Conservation (phyloP, 2,888 invertebrate genomes). For the Monopis laevigella region DNA sequence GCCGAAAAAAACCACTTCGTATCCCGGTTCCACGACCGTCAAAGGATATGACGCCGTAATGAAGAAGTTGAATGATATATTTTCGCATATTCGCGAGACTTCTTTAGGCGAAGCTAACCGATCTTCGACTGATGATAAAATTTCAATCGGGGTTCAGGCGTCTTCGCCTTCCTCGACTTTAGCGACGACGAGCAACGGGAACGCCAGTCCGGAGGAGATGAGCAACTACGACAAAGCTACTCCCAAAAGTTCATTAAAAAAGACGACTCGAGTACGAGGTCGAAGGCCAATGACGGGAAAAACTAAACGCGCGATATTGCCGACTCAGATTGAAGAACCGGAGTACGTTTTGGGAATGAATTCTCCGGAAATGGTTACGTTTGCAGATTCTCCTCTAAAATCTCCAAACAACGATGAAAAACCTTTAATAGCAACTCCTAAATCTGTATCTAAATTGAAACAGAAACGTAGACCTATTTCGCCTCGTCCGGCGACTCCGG, state of each 20-base stretch:
- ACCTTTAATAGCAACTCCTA: constrained; percentile 45
- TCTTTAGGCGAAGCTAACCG: constrained; percentile 38
- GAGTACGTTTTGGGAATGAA: constrained; percentile 55
- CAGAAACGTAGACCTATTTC: constrained; percentile 50
- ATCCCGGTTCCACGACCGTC: constrained; percentile 41
- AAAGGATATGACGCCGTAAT: constrained; percentile 52
- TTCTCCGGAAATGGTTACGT: constrained; percentile 58
- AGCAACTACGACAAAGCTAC: constrained; percentile 51
- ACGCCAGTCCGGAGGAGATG: constrained; percentile 51
- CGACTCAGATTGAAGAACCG: constrained; percentile 51
- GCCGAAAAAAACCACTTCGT: constrained; percentile 47
- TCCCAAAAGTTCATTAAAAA: constrained; percentile 63
- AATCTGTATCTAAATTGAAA: constrained; percentile 51
- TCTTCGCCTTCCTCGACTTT: constrained; percentile 33
- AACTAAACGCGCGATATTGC: constrained; percentile 50
- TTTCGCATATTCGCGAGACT: constrained; percentile 43
- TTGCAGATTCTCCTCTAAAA: constrained; percentile 42
- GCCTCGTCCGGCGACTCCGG: constrained; percentile 52
- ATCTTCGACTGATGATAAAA: constrained; percentile 43
- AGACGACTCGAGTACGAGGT: constrained; percentile 49
- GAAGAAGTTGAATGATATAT: constrained; percentile 54
- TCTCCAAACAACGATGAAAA: constrained; percentile 48
- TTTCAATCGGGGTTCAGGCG: constrained; percentile 51
- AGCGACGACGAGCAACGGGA: constrained; percentile 44
- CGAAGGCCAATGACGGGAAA: constrained; percentile 49